Percentiles rank a stretch among this genome's conserved stretches.
phyloP scores from a whole-genome alignment of 2,888 invertebrate species.

The Seladonia tumulorum region DNA sequence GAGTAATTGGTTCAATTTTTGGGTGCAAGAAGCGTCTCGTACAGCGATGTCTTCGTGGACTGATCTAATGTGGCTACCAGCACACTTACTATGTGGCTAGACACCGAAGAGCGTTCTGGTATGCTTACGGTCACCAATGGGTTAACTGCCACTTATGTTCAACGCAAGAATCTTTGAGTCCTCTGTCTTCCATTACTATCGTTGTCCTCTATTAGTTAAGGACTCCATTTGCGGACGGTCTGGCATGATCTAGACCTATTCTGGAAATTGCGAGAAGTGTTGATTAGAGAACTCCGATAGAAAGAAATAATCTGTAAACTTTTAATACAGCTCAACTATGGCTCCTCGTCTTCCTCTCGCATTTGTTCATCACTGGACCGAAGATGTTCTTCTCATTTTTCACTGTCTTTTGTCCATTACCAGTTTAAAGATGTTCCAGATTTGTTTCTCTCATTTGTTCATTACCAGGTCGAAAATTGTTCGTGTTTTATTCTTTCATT shows the following conservation, averaged over 20 bases:
- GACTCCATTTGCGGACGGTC: neutral
- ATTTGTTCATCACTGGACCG: neutral
- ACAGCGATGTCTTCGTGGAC: neutral
- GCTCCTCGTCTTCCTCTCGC: neutral
- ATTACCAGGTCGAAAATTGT: neutral
- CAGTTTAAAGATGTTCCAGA: no score
- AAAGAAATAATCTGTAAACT: neutral
- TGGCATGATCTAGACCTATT: neutral
- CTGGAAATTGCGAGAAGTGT: neutral
- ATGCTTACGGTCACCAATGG: slow-evolving; percentile 14
- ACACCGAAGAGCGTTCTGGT: neutral
- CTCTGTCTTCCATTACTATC: neutral
- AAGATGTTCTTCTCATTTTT: neutral
- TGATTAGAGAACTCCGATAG: neutral
- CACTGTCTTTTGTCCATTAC: no score
- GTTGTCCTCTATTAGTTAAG: slow-evolving; percentile 9
- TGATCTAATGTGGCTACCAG: neutral
- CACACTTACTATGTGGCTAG: neutral
- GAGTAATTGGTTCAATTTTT: neutral
- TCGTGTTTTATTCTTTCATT: no score
- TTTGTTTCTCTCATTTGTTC: neutral
- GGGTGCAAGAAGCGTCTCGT: neutral
- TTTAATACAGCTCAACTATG: neutral
- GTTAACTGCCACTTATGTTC: slow-evolving; percentile 14
- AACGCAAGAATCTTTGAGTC: slow-evolving; percentile 12